Evolutionary conservation across 2,888 invertebrate species (phyloP).

Genomic region (Allygus modestus): DNA sequence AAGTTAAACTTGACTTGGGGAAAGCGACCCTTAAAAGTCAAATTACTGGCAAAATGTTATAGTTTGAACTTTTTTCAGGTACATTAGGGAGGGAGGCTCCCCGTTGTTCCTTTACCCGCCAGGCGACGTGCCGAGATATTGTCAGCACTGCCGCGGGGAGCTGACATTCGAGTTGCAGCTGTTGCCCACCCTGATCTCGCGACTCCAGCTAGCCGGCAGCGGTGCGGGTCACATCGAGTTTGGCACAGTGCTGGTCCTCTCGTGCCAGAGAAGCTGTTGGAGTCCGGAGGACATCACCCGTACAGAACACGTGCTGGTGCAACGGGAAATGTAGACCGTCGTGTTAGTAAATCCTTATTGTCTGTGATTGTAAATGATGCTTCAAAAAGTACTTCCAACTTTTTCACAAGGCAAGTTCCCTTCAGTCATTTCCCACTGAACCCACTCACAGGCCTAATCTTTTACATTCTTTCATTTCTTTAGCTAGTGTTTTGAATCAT

Average conservation of each 20-base stretch:
- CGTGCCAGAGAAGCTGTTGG: constrained; percentile 93
- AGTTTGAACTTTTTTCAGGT: constrained; percentile 77
- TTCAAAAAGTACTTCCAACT: background rate
- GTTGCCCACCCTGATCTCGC: constrained; percentile 87
- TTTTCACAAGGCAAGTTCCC: background rate
- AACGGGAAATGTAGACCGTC: constrained; percentile 78
- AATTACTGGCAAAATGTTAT: too few species aligned
- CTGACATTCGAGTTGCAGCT: constrained; percentile 90
- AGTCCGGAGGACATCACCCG: constrained; percentile 81
- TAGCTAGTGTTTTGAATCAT: background rate
- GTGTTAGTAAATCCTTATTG: background rate
- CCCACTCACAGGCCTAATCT: background rate
- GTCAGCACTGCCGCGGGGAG: constrained; percentile 84
- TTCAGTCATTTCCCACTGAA: background rate
- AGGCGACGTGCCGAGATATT: constrained; percentile 76
- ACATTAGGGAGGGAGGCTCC: constrained; percentile 82
- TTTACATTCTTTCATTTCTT: background rate
- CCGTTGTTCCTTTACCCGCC: constrained; percentile 85
- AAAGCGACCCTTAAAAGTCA: too few species aligned
- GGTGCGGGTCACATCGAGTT: constrained; percentile 82
- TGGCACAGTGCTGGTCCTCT: constrained; percentile 91
- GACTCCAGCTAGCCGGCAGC: constrained; percentile 77
- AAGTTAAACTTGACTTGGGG: too few species aligned
- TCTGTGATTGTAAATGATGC: constrained; percentile 32
- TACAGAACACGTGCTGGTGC: constrained; percentile 86